phyloP scores from a whole-genome alignment of 1,140 invertebrate genomes.

The Lordiphosa mommai region DNA sequence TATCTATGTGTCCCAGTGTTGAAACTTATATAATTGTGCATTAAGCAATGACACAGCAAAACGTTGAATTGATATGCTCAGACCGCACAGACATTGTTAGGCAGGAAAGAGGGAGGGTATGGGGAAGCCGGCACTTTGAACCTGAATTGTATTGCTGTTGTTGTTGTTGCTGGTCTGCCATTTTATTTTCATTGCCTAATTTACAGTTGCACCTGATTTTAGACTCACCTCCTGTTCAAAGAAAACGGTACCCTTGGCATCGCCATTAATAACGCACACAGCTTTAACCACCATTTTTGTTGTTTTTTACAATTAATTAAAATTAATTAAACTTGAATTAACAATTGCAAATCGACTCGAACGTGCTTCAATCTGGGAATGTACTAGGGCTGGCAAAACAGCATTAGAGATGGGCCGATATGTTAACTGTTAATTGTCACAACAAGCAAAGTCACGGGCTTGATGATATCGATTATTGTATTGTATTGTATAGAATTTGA shows the following conservation, averaged over 20 bases:
- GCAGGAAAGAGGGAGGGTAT: neutral
- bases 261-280: slow-evolving; percentile 91
- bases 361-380: too few species aligned
- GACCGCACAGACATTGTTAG: slow-evolving; percentile 4
- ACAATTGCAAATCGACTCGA: too few species aligned
- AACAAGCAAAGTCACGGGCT: too few species aligned
- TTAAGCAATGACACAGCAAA: slow-evolving; percentile 46
- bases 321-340: neutral
- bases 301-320: slow-evolving; percentile 6
- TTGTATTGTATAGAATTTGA: too few species aligned
- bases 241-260: slow-evolving; percentile 89
- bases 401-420: too few species aligned
- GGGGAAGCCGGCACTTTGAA: slow-evolving; percentile 50
- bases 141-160: slow-evolving; percentile 22
- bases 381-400: too few species aligned
- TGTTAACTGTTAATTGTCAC: too few species aligned
- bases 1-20: slow-evolving; percentile 6
- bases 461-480: too few species aligned
- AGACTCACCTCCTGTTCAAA: slow-evolving; percentile 87
- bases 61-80: slow-evolving; percentile 35
- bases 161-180: slow-evolving; percentile 9
- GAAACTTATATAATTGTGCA: slow-evolving; percentile 55
- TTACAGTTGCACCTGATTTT: neutral
- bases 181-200: slow-evolving; percentile 14
- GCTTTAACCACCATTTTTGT: slow-evolving; percentile 84